Percentiles rank a stretch among this genome's conserved stretches.
phyloP scores from a whole-genome alignment of 2,888 invertebrate species.

The Syrista parreyssii region DNA sequence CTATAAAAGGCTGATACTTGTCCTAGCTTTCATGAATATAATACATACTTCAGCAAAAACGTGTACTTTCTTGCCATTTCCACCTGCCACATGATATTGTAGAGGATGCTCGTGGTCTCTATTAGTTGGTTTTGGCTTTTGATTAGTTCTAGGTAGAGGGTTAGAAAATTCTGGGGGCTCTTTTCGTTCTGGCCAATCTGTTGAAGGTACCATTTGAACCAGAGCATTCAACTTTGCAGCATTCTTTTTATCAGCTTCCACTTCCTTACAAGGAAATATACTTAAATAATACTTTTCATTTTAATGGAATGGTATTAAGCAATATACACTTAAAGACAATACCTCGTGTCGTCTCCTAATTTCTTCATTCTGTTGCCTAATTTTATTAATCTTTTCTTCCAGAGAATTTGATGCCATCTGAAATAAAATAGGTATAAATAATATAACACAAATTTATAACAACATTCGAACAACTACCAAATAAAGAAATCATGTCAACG shows the following conservation, averaged over 20 bases:
- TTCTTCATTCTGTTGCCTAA: slow-evolving; percentile 60
- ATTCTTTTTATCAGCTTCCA: slow-evolving; percentile 65
- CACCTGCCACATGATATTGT: slow-evolving; percentile 47
- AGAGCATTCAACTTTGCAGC: slow-evolving; percentile 65
- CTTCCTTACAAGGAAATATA: slow-evolving; percentile 51
- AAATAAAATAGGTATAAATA: slow-evolving; percentile 19
- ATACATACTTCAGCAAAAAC: slow-evolving; percentile 50
- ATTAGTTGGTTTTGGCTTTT: slow-evolving; percentile 34
- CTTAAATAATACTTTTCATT: not conserved
- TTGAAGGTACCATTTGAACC: slow-evolving; percentile 61
- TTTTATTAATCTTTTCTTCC: slow-evolving; percentile 61
- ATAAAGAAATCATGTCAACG: no score
- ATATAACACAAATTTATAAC: slow-evolving; percentile 1
- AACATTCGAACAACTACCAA: not conserved
- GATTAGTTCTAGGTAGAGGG: slow-evolving; percentile 38
- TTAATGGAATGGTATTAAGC: not conserved
- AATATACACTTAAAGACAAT: not conserved
- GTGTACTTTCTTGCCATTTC: slow-evolving; percentile 52
- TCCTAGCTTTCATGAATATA: not conserved
- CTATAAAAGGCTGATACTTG: not conserved
- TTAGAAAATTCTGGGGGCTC: slow-evolving; percentile 58
- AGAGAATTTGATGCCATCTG: slow-evolving; percentile 56
- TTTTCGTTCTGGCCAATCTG: slow-evolving; percentile 65
- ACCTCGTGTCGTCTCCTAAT: slow-evolving; percentile 60
- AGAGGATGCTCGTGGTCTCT: slow-evolving; percentile 41